These are phyloP conservation scores for Lumbricus terrestris DNA, from an alignment of 2,888 invertebrate genomes.

Conservation along the genomic window DNA sequence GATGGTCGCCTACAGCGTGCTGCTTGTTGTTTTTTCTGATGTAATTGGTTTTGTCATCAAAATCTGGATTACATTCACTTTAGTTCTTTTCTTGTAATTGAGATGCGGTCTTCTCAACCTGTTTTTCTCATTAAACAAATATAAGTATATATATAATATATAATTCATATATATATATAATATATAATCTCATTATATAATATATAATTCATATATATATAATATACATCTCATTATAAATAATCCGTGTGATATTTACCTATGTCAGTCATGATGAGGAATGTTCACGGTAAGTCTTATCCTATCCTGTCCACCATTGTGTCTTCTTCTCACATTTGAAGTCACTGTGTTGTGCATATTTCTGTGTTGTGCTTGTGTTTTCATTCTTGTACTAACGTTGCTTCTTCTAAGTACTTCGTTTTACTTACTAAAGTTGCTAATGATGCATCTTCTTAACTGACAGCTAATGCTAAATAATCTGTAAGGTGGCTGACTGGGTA, in stretches of 20 bases:
- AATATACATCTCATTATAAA: neutral
- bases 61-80: no score
- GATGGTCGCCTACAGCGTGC: no score
- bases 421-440: neutral
- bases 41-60: no score
- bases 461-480: neutral
- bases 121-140: no score
- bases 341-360: neutral
- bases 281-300: neutral
- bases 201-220: no score
- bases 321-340: neutral
- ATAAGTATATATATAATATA: no score
- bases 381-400: neutral
- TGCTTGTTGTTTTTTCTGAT: no score
- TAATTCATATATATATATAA: no score
- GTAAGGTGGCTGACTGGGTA: neutral
- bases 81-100: no score
- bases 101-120: no score
- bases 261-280: conserved; percentile 23
- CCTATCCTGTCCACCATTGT: neutral
- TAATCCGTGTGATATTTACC: neutral
- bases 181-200: neutral
- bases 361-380: neutral
- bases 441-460: neutral
- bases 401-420: neutral